Base-by-base conservation (phyloP, 1,140 invertebrate species). In the Thaumetopoea pityocampa region DNA sequence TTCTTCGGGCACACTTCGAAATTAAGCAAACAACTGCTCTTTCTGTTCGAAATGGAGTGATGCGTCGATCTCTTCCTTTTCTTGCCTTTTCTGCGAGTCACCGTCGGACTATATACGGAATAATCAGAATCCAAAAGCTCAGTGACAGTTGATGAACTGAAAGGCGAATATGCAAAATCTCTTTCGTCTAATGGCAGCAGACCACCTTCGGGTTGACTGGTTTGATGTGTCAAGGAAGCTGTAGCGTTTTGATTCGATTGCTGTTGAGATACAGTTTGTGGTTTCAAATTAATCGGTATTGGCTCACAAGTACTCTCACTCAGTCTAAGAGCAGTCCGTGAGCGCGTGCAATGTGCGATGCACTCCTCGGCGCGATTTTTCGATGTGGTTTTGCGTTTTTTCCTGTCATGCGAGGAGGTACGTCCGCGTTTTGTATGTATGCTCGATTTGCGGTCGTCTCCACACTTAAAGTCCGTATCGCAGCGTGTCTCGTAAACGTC, bases 121-220 rank as follows among this genome's bases (percentile, higher is more conserved):
- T 85, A 81, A 49, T 86, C 85, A 10, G 85, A 86, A 46, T 86
- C 85, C 3, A 83, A 48, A 37, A 79, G 52, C 29, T 86, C 83
- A 38, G 80, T 84, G 33, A 79, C 77, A 33, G 81, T 85, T 6
- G 83, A 84, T 15, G 83, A 80, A 48, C 85, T 86, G 53, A 85
- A 85, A n/a, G 85, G 85, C 5, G 85, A 86, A 59, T 84, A 83
- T 3, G 81, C 83, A 51, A 69, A 86, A 38, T 86, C 85, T 49
- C 83, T 80, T 35, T 85, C 81, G 68, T 86, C 85, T 14, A 86
- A 55, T 10, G 85, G 85, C 27, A 86, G 59, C 15, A 86, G 53
- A 14, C 80, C 80, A 44, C 78, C 78, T 50, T 80, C 79, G 4
- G 57, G 42, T 33, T 63, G 64, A 40, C 68, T 72, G 40, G 42